Evolutionary conservation across 2,888 invertebrate genomes (phyloP).

Genomic region (Nemotelus pantherinus): DNA sequence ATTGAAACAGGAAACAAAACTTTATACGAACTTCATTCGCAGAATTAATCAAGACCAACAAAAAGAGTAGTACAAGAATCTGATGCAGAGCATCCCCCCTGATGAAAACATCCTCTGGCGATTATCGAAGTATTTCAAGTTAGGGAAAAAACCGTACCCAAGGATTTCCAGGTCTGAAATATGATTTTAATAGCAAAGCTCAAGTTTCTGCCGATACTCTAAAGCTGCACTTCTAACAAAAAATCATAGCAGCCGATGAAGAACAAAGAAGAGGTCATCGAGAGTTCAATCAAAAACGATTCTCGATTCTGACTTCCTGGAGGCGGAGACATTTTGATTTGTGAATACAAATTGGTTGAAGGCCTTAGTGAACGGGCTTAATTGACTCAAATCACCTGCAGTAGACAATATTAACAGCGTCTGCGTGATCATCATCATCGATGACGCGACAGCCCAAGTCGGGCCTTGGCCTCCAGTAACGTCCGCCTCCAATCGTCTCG

Average conservation of each 20-base stretch:
- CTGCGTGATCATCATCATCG: too few species aligned
- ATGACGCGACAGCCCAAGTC: too few species aligned
- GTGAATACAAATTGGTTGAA: neutral
- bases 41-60: neutral
- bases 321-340: too few species aligned
- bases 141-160: neutral
- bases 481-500: too few species aligned
- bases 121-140: neutral
- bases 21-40: neutral
- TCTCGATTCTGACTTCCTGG: too few species aligned
- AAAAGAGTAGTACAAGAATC: neutral
- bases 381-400: neutral
- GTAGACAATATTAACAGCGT: neutral
- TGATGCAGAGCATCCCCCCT: neutral
- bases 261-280: neutral
- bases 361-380: neutral
- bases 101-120: neutral
- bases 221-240: neutral
- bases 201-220: neutral
- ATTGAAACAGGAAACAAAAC: neutral
- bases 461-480: too few species aligned
- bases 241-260: neutral
- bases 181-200: neutral
- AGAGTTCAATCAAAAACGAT: too few species aligned
- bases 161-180: neutral